Base-by-base conservation (phyloP, 2,888 invertebrate genomes). In the Vandiemenella viatica region DNA sequence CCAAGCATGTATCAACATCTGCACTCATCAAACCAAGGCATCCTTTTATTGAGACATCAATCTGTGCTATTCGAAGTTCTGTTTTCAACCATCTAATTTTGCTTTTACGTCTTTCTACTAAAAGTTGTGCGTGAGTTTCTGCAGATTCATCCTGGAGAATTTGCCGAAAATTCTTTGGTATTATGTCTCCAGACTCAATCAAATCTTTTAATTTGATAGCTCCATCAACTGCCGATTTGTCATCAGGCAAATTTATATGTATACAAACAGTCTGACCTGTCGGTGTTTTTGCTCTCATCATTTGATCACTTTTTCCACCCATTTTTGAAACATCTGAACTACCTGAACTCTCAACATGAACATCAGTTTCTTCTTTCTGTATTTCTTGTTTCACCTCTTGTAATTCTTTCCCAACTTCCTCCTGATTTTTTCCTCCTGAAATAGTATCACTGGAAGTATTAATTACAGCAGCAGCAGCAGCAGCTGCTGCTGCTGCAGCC, bases 1-100 rank as follows among this genome's bases (percentile, higher is more conserved):
- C 75, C 26, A 88, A 63, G 54, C 87, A 86, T 49, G 75, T 67
- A 26, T 83, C 79, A 0, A 83, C 77, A 58, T 87, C 80, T 0
- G 87, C 85, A 53, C 74, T 72, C 57, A 77, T 77, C 42, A 81
- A 63, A 43, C 79, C 74, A 41, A 85, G 66, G 57, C 76, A 76
- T 0, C 73, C 72, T 60, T 79, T 80, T 45, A 85, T 80, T 59
- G 75, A 74, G 5, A 74, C 71, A 58, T 83, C 82, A 49, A 79
- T 60, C 51, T 77, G 75, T 21, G 82, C 69, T 7, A 85, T 61
- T 45, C 75, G 75, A 58, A 75, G 73, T 61, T 84, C 84, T 0
- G 73, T 73, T 58, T 76, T 75, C 37, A 82, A 61, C 65, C 76
- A 76, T 48, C 75, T 74, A 42, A 21, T 20, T 42, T 19, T 59